Conservation (phyloP, 2,797 vertebrate genomes). For the Taeniopygia guttata region DNA sequence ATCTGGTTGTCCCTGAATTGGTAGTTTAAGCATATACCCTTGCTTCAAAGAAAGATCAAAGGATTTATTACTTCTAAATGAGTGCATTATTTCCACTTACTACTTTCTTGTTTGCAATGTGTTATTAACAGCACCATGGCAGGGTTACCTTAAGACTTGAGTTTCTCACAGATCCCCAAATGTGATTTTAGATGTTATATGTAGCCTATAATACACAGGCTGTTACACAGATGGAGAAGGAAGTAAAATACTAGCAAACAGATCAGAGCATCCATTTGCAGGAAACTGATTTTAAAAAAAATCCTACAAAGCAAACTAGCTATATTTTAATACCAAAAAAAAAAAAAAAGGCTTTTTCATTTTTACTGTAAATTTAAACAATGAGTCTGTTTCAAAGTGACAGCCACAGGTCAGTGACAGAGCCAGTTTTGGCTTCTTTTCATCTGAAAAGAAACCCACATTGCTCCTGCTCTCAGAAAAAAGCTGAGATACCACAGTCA, state of each 20-base stretch:
- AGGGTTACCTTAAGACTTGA: constrained; percentile 67
- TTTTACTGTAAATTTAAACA: background rate
- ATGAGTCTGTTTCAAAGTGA: background rate
- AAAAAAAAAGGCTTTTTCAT: background rate
- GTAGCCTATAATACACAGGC: constrained; percentile 9
- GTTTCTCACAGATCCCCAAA: constrained; percentile 61
- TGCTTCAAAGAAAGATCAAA: constrained; percentile 84
- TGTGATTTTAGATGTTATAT: constrained; percentile 43
- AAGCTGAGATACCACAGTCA: constrained; percentile 16
- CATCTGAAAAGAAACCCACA: background rate
- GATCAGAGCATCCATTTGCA: background rate
- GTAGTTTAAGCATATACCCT: constrained; percentile 76
- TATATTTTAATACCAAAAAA: background rate
- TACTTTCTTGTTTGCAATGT: constrained; percentile 78
- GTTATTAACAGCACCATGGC: constrained; percentile 77
- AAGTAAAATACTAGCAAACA: background rate
- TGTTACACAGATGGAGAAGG: constrained; percentile 46
- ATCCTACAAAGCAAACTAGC: background rate
- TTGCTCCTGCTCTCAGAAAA: background rate
- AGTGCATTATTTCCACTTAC: constrained; percentile 79
- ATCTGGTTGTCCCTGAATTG: constrained; percentile 81
- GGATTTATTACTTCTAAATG: constrained; percentile 80
- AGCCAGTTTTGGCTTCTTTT: background rate
- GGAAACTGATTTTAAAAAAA: background rate
- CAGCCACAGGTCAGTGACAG: background rate